Evolutionary conservation across 1,140 invertebrate genomes (phyloP).

Genomic region (Magallana ariakensis): DNA sequence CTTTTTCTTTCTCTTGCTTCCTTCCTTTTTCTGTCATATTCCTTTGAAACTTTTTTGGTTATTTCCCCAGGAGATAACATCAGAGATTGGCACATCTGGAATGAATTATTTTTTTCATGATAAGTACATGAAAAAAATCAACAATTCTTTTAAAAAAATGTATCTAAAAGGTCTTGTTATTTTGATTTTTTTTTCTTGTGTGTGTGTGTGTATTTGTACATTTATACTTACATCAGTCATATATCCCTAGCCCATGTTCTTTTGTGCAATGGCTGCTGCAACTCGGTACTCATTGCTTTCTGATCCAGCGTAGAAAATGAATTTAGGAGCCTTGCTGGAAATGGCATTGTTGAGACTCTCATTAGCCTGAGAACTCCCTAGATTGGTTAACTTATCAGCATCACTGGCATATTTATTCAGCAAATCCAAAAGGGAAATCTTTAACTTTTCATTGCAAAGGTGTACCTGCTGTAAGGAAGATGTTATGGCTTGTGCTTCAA

Average conservation of each 20-base stretch:
- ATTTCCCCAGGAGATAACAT: slow-evolving; percentile 1
- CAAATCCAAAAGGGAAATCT: background rate
- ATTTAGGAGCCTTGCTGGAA: slow-evolving; percentile 13
- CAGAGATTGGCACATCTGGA: background rate
- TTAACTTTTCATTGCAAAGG: background rate
- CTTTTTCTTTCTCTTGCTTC: background rate
- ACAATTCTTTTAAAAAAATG: background rate
- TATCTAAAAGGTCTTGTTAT: background rate
- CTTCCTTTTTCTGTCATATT: background rate
- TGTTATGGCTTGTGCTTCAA: background rate
- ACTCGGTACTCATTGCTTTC: slow-evolving; percentile 13
- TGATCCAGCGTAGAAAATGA: background rate
- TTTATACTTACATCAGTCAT: slow-evolving; percentile 42
- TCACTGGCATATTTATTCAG: background rate
- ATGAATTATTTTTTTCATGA: background rate
- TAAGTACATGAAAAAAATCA: background rate
- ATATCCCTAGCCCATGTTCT: slow-evolving; percentile 53
- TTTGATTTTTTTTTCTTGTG: background rate
- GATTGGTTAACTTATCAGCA: slow-evolving; percentile 1
- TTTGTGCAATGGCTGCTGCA: background rate
- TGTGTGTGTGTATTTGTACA: background rate
- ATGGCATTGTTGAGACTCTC: no score
- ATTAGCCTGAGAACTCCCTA: background rate
- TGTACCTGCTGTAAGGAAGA: background rate
- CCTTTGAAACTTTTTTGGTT: background rate